Evolutionary conservation across 2,113 vertebrate genomes (phyloP), one percentile per base, ranked within the genome.

Genomic region (Thamnaconus septentrionalis): DNA sequence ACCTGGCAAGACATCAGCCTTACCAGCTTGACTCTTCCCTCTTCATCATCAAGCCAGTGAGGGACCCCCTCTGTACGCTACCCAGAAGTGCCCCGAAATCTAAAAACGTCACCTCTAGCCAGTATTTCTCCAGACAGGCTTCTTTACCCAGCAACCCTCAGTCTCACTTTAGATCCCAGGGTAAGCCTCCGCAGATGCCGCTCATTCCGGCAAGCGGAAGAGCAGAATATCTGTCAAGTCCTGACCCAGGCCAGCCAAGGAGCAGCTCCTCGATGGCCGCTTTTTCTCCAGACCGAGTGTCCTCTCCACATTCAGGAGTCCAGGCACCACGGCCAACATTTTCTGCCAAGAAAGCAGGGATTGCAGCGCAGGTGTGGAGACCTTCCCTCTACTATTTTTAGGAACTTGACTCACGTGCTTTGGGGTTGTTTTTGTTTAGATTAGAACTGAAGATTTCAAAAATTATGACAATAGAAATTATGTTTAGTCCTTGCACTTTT

Each of bases 301-400:
- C 93, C 76, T 93, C 94, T 0, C 91, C 94, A 3, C 86, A 93
- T 46, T 90, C 79, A 0, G 83, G 74, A 11, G 72, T 91, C 74
- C 95, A 97, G 79, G 93, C 94, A 4, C 96, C 97, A 11, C 92
- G 94, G 65, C 97, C 97, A 9, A 94, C 91, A 10, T 99, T 96
- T 91, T 98, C 95, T 74, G 93, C 97, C 75, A 93, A 93, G 87
- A 96, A 91, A 3, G 94, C 93, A 2, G 97, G 96, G 60, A 94
- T 98, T 56, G 91, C 93, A 83, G 90, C 96, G 3, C 97, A 98
- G 96, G 97, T 99, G 96, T 99, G 97, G 96, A 98, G 91, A 88
- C 97, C 97, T 76, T 93, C 93, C 80, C 91, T 93, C 80, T 95
- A 91, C 71, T 92, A 90, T 87, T 96, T 94, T 77, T 87, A 85